Conservation (phyloP, 2,797 vertebrate genomes). For the Galagoides demidoff region DNA sequence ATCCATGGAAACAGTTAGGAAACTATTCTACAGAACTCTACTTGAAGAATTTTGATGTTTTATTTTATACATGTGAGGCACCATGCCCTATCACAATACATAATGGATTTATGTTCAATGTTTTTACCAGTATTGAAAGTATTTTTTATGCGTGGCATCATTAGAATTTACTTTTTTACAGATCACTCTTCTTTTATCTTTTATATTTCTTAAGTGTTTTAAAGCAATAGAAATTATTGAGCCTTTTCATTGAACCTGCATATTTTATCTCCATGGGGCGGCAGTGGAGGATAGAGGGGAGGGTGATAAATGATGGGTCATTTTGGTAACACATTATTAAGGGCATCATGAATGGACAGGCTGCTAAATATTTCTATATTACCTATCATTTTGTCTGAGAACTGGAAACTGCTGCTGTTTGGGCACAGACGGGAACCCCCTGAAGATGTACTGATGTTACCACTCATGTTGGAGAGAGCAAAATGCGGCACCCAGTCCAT, state of each 20-base stretch:
- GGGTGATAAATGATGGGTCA: background rate
- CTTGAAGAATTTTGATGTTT: background rate
- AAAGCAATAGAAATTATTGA: background rate
- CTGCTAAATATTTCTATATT: background rate
- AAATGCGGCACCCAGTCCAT: background rate
- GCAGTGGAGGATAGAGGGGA: background rate
- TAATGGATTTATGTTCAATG: slow-evolving; percentile 20
- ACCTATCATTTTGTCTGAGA: background rate
- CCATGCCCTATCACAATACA: background rate
- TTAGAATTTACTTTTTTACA: slow-evolving; percentile 19
- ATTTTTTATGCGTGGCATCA: background rate
- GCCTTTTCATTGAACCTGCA: background rate
- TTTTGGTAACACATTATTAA: background rate
- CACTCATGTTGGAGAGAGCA: background rate
- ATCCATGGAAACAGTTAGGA: background rate
- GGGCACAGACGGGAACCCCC: background rate
- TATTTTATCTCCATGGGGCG: background rate
- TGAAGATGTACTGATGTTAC: background rate
- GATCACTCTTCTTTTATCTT: background rate
- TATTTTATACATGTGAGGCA: background rate
- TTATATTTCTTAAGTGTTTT: background rate
- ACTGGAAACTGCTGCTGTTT: background rate
- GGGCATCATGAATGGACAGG: background rate
- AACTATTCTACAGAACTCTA: background rate
- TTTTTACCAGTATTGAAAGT: background rate